phyloP scores from a whole-genome alignment of 2,888 invertebrate genomes.

The Cistogaster globosa region DNA sequence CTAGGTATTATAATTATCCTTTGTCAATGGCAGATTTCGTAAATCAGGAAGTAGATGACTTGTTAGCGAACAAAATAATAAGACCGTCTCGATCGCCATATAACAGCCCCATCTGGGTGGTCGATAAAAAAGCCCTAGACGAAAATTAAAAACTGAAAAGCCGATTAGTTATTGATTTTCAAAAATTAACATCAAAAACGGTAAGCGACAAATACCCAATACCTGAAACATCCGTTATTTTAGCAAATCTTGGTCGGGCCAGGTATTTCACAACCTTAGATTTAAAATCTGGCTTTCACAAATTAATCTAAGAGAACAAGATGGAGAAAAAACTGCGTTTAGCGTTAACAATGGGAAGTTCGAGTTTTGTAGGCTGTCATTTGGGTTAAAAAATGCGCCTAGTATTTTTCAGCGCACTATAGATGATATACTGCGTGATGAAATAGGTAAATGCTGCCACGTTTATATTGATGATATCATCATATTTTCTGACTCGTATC shows the following conservation, averaged over 20 bases:
- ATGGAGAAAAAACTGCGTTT: neutral
- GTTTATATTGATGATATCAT: neutral
- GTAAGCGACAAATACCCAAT: neutral
- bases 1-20: neutral
- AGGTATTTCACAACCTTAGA: neutral
- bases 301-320: neutral
- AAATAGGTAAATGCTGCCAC: too few species aligned
- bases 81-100: too few species aligned
- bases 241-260: neutral
- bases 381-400: neutral
- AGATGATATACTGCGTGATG: neutral
- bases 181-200: neutral
- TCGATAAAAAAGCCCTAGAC: too few species aligned
- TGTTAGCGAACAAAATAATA: too few species aligned
- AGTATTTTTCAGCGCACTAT: neutral
- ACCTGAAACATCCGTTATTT: neutral
- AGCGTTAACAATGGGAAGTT: neutral
- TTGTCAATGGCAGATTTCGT: too few species aligned
- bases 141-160: neutral
- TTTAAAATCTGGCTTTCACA: neutral
- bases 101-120: too few species aligned
- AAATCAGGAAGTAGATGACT: too few species aligned
- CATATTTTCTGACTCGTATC: neutral
- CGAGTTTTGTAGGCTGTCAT: constrained; percentile 2
- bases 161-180: too few species aligned